Evolutionary conservation across 2,113 vertebrate species (phyloP).

Genomic region (Acrocephalus kingi): DNA sequence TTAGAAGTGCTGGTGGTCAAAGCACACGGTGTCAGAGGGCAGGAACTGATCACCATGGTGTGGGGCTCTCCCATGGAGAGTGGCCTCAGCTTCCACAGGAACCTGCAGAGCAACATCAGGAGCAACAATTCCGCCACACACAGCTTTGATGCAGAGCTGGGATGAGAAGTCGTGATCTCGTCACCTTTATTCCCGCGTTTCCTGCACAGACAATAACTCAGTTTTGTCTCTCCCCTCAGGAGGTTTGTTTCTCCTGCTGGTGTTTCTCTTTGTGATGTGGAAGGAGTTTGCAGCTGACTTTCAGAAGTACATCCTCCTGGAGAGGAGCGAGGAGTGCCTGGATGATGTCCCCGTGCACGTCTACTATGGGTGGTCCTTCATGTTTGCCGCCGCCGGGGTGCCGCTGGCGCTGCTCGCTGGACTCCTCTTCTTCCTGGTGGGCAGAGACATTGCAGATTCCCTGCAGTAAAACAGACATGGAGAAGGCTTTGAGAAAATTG

Average conservation of each 20-base stretch:
- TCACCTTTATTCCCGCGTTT: background rate
- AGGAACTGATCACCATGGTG: background rate
- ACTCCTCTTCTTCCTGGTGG: constrained; percentile 82
- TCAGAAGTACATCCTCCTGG: constrained; percentile 82
- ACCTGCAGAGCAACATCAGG: background rate
- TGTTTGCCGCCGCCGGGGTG: constrained; percentile 78
- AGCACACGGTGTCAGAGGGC: background rate
- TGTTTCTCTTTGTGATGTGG: constrained; percentile 87
- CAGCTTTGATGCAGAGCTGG: background rate
- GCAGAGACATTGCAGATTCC: constrained; percentile 64
- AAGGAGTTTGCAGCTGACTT: constrained; percentile 86
- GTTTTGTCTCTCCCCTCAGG: constrained; percentile 64
- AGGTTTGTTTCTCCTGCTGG: constrained; percentile 75
- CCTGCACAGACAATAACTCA: background rate
- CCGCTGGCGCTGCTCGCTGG: constrained; percentile 81
- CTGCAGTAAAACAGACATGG: constrained; percentile 14
- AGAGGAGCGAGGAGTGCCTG: constrained; percentile 74
- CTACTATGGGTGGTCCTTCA: constrained; percentile 87
- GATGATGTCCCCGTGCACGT: constrained; percentile 47
- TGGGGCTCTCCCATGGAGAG: fast-evolving
- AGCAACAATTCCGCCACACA: background rate
- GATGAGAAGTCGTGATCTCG: fast-evolving
- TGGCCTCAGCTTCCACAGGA: background rate
- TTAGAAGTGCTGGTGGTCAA: fast-evolving
- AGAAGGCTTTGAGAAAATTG: background rate